A percentile compares a stretch with the other conserved stretches of the same genome.
These are phyloP conservation scores for Elachura formosa DNA, from an alignment of 2,113 vertebrate genomes.

Conservation along the genomic window DNA sequence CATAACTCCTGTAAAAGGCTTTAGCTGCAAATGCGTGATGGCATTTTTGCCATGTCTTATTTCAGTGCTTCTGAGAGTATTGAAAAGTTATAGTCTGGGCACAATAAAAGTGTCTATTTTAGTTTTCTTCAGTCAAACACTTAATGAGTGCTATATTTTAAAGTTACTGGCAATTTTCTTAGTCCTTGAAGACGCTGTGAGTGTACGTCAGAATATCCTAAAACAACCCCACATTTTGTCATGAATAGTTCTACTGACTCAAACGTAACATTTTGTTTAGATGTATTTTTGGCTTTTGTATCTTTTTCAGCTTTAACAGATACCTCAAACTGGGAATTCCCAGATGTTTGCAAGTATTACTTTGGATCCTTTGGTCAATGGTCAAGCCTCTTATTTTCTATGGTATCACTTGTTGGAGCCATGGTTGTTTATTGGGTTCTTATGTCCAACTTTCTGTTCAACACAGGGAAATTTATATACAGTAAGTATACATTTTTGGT, in stretches of 20 bases:
- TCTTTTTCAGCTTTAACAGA: slow-evolving; percentile 74
- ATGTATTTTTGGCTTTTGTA: neutral
- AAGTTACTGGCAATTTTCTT: neutral
- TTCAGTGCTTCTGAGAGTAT: neutral
- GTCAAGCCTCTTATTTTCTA: slow-evolving; percentile 92
- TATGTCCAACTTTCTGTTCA: slow-evolving; percentile 97
- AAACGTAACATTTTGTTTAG: neutral
- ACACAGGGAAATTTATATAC: slow-evolving; percentile 92
- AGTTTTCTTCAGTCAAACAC: neutral
- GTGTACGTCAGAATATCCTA: neutral
- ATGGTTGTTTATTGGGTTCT: slow-evolving; percentile 99
- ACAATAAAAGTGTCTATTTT: neutral
- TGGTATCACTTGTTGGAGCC: slow-evolving; percentile 91
- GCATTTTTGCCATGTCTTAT: neutral
- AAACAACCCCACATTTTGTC: neutral
- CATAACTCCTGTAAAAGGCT: neutral
- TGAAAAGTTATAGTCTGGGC: neutral
- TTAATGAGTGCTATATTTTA: neutral
- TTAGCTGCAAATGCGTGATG: neutral
- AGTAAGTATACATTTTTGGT: slow-evolving; percentile 76
- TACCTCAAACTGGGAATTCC: slow-evolving; percentile 91
- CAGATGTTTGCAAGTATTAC: slow-evolving; percentile 93
- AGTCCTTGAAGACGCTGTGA: neutral
- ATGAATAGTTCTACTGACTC: neutral
- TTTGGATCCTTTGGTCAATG: slow-evolving; percentile 92